A percentile compares a stretch with the other conserved stretches of the same genome.
These are phyloP conservation scores for Embiotoca jacksoni DNA, from an alignment of 2,113 vertebrate species.

Conservation along the genomic window DNA sequence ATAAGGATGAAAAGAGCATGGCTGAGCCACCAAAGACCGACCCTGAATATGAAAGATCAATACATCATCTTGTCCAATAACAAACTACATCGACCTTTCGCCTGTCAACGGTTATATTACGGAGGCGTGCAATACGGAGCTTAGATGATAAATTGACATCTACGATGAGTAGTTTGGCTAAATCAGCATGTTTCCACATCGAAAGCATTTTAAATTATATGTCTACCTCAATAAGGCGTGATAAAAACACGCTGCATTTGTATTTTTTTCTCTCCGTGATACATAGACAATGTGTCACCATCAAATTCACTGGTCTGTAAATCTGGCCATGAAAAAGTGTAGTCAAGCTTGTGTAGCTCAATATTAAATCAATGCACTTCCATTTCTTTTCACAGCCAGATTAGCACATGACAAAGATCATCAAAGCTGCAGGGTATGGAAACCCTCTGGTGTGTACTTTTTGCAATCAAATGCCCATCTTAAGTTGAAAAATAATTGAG, in stretches of 20 bases:
- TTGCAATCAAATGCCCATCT: slow-evolving; percentile 10
- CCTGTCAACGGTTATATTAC: slow-evolving; percentile 52
- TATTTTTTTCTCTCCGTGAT: background rate
- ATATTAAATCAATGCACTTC: slow-evolving; percentile 55
- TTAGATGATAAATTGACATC: slow-evolving; percentile 39
- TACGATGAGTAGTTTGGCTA: background rate
- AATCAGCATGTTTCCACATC: background rate
- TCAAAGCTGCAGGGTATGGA: slow-evolving; percentile 19
- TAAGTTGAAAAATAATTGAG: background rate
- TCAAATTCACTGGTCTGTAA: slow-evolving; percentile 56
- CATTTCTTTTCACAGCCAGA: slow-evolving; percentile 36
- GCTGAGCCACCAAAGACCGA: slow-evolving; percentile 24
- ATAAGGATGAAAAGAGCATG: slow-evolving; percentile 60
- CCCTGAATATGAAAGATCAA: slow-evolving; percentile 48
- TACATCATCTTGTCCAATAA: slow-evolving; percentile 56
- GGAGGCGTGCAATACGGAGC: background rate
- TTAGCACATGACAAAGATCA: slow-evolving; percentile 53
- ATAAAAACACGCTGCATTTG: background rate
- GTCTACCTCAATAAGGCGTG: background rate
- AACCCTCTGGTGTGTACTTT: background rate
- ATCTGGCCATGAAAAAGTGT: slow-evolving; percentile 46
- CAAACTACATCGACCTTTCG: slow-evolving; percentile 48
- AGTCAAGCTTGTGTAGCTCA: slow-evolving; percentile 50
- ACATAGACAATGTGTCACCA: background rate
- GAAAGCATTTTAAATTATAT: background rate